These are phyloP conservation scores for Gonatopus flavifemur DNA, from an alignment of 1,140 invertebrate species.

Conservation along the genomic window DNA sequence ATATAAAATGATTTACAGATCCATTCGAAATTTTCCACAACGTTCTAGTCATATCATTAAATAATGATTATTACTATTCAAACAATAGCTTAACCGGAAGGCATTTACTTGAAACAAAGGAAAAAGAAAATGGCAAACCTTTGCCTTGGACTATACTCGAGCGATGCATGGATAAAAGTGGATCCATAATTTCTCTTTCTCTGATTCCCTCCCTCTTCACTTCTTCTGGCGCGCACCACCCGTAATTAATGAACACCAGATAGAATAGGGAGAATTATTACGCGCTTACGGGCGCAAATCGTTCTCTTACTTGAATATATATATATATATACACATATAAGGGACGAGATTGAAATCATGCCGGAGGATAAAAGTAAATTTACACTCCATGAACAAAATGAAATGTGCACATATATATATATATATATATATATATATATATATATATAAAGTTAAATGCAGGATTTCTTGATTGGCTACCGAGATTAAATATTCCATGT, in stretches of 20 bases:
- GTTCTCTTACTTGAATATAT: no score
- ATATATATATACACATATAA: no score
- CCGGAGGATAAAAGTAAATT: slow-evolving; percentile 25
- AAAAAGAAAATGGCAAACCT: slow-evolving; percentile 18
- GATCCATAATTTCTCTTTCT: slow-evolving; percentile 48
- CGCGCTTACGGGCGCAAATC: slow-evolving; percentile 42
- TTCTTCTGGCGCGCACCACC: slow-evolving; percentile 21
- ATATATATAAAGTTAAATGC: no score
- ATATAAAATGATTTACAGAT: no score
- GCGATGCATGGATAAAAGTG: slow-evolving; percentile 45
- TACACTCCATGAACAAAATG: slow-evolving; percentile 28
- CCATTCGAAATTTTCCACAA: no score
- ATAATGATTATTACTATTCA: no score
- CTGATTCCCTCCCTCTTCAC: slow-evolving; percentile 33
- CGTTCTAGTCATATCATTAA: no score
- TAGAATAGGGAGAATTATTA: slow-evolving; percentile 51
- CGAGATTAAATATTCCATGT: no score
- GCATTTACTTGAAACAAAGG: slow-evolving; percentile 1
- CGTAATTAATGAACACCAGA: slow-evolving; percentile 50
- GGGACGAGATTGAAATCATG: slow-evolving; percentile 37
- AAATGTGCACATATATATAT: no score
- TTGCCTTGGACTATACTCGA: slow-evolving; percentile 23
- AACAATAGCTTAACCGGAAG: no score
- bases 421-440: no score
- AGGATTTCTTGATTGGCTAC: no score